phyloP scores from a whole-genome alignment of 2,113 vertebrate species.

The Triplophysa tibetana region DNA sequence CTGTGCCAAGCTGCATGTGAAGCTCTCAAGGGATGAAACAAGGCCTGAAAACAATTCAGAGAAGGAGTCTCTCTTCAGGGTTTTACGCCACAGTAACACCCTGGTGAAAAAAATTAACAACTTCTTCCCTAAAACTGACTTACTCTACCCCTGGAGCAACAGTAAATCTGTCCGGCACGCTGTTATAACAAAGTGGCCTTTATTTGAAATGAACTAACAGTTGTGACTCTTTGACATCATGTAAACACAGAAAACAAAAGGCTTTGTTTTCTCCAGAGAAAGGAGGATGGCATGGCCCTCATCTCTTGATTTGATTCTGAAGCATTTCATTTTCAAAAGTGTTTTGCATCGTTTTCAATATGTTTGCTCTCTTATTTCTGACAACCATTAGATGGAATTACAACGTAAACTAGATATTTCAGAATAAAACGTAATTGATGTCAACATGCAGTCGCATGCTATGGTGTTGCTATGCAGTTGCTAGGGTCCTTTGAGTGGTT shows the following conservation, averaged over 20 bases:
- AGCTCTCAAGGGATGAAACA: not conserved
- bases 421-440: not conserved
- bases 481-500: not conserved
- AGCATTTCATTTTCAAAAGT: not conserved
- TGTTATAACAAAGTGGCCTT: conserved; percentile 1
- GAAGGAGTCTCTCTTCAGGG: not conserved
- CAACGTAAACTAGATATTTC: not conserved
- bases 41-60: not conserved
- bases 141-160: not conserved
- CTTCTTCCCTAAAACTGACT: not conserved
- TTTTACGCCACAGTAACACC: too few relatives aligned
- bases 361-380: not conserved
- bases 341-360: not conserved
- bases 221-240: conserved; percentile 15
- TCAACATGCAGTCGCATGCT: not conserved
- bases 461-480: not conserved
- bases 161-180: not conserved
- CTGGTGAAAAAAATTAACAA: not conserved
- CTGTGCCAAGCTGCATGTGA: not conserved
- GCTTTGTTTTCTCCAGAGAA: conserved; percentile 11
- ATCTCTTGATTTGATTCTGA: conserved; percentile 32
- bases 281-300: conserved; percentile 53
- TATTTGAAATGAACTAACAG: not conserved
- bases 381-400: not conserved
- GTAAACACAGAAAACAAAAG: conserved; percentile 26